Evolutionary conservation across 1,140 invertebrate genomes (phyloP).

Genomic region (Micrasema longulum): DNA sequence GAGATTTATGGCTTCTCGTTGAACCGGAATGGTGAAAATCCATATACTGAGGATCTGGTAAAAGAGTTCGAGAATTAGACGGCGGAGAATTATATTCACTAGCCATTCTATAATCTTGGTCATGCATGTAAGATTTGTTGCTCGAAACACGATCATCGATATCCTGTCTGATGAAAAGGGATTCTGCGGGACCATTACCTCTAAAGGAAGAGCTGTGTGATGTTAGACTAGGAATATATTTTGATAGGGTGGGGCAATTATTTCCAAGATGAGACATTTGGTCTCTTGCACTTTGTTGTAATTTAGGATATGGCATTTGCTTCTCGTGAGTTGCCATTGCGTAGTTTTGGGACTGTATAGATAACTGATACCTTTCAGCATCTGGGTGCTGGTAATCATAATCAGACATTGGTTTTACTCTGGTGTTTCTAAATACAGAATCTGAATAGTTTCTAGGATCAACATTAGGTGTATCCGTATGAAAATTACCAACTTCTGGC

Average conservation of each 20-base stretch:
- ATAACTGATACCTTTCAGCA: neutral
- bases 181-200: neutral
- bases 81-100: neutral
- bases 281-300: neutral
- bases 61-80: neutral
- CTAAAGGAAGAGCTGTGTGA: neutral
- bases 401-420: neutral
- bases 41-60: neutral
- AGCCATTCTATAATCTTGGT: neutral
- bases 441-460: neutral
- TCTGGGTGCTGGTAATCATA: neutral
- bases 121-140: neutral
- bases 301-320: constrained; percentile 8
- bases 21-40: neutral
- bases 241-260: neutral
- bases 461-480: neutral
- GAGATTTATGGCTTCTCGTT: neutral
- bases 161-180: neutral
- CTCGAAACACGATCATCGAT: neutral
- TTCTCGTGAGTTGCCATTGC: neutral
- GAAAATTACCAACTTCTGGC: neutral
- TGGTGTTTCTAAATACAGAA: neutral
- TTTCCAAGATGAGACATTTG: neutral
- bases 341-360: neutral
- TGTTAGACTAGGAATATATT: neutral